Evolutionary conservation across 1,140 invertebrate species (phyloP).

Genomic region (Hirudo medicinalis): DNA sequence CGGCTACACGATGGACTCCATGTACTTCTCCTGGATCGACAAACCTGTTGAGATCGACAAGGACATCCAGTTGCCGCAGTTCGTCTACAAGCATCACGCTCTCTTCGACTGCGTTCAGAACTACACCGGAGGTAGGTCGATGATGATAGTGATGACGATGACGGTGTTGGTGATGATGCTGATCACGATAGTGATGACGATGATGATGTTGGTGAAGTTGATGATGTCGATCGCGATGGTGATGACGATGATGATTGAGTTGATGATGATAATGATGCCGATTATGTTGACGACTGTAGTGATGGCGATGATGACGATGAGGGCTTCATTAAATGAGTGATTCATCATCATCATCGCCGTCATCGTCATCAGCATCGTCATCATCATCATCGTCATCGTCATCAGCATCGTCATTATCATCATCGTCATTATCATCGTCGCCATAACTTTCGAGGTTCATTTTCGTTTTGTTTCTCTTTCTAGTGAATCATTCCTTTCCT

Average conservation of each 20-base stretch:
- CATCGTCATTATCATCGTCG: not conserved
- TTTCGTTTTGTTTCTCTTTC: not conserved
- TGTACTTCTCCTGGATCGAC: slow-evolving; percentile 23
- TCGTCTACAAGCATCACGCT: slow-evolving; percentile 14
- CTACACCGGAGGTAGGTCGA: slow-evolving; percentile 24
- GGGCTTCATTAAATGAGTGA: not conserved
- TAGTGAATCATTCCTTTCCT: too few species aligned
- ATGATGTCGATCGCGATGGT: slow-evolving; percentile 20
- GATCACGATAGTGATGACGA: slow-evolving; percentile 23
- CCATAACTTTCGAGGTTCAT: not conserved
- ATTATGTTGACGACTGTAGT: too few species aligned
- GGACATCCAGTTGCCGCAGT: slow-evolving; percentile 22
- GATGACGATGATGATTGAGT: slow-evolving; percentile 19
- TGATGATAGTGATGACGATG: slow-evolving; percentile 16
- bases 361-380: not conserved
- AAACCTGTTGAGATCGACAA: slow-evolving; percentile 22
- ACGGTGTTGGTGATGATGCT: slow-evolving; percentile 18
- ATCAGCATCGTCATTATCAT: not conserved
- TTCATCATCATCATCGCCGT: not conserved
- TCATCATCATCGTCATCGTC: not conserved
- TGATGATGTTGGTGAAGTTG: slow-evolving; percentile 23
- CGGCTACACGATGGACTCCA: slow-evolving; percentile 23
- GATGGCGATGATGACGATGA: too few species aligned
- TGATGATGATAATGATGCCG: too few species aligned
- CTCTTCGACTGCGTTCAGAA: slow-evolving; percentile 24